Evolutionary conservation across 1,140 invertebrate genomes (phyloP).

Genomic region (Lycorma delicatula): DNA sequence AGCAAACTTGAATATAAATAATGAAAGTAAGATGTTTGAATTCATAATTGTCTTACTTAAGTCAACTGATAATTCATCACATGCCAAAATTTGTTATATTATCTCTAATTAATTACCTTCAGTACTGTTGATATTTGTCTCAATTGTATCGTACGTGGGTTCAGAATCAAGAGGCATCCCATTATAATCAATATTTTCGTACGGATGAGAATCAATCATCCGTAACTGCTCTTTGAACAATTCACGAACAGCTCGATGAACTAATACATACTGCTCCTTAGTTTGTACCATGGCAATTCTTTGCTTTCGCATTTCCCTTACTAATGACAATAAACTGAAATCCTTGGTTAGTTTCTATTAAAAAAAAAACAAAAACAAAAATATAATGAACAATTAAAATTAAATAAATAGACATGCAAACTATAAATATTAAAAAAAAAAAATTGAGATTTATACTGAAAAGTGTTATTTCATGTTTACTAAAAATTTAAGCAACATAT

Average conservation of each 20-base stretch:
- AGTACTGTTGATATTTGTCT: conserved; percentile 7
- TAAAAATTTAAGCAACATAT: no score
- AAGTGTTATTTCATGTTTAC: no score
- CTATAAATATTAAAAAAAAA: no score
- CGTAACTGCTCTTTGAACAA: conserved; percentile 46
- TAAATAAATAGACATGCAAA: no score
- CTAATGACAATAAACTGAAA: conserved; percentile 47
- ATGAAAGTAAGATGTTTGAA: no score
- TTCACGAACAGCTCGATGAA: conserved; percentile 55
- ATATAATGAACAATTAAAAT: no score
- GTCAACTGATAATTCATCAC: background rate
- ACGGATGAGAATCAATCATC: conserved; percentile 48
- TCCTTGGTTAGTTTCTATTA: conserved; percentile 45
- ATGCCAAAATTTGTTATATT: background rate
- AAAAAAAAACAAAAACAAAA: conserved; percentile 22
- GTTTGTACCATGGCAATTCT: conserved; percentile 84
- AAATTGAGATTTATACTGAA: no score
- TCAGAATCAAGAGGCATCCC: conserved; percentile 35
- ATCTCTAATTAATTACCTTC: conserved; percentile 12
- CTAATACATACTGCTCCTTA: conserved; percentile 87
- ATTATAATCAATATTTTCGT: conserved; percentile 46
- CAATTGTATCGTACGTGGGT: conserved; percentile 13
- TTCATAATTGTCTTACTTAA: background rate
- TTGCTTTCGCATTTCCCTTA: conserved; percentile 49
- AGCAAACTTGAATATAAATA: no score